Evolutionary conservation across 2,888 invertebrate genomes (phyloP), one percentile per base, ranked within the genome.

Genomic region (Imbricaverruca yamaguchii): DNA sequence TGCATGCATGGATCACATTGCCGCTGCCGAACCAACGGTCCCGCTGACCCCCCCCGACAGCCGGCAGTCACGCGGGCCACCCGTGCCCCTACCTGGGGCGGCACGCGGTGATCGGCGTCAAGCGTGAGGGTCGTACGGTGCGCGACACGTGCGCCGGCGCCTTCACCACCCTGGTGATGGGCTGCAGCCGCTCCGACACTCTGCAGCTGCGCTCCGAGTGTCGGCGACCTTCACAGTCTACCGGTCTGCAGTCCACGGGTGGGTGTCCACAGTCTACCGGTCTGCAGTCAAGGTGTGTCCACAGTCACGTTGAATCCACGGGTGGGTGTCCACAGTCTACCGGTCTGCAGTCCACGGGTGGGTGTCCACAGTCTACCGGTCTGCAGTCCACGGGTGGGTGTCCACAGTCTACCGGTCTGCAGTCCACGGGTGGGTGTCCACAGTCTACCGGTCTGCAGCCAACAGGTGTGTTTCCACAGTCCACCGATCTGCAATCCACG

Each of bases 1-100:
- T 39, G 39, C 39, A 39, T 39, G 39, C 39, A 4, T 39, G 39
- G 39, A 4, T 1, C 39, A 39, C 39, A 39, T 39, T 39, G 39
- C 39, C 39, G 4, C 39, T 4, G 39, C 39, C 39, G 4, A 1
- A 39, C 39, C 39, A 4, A 39, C 39, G 39, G 2, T 39, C 39
- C 39, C 4, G 39, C 39, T 39, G 39, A 39, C 39, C 39, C 39
- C 39, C 39, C 2, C 39, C 39, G 39, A 39, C 90, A 95, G 94
- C 94, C 81, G 92, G 93, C 86, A 92, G 92, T 85, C 94, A 94
- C 80, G 94, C 94, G 88, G 91, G 93, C 67, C 91, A 93, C 86
- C 92, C 93, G 85, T 95, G 95, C 86, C 95, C 95, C 0, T 93
- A 93, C 88, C 91, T 92, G 86, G 95, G 91, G 81, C 93, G 92